Evolutionary conservation across 1,140 invertebrate genomes (phyloP).

Genomic region (Atta colombica): DNA sequence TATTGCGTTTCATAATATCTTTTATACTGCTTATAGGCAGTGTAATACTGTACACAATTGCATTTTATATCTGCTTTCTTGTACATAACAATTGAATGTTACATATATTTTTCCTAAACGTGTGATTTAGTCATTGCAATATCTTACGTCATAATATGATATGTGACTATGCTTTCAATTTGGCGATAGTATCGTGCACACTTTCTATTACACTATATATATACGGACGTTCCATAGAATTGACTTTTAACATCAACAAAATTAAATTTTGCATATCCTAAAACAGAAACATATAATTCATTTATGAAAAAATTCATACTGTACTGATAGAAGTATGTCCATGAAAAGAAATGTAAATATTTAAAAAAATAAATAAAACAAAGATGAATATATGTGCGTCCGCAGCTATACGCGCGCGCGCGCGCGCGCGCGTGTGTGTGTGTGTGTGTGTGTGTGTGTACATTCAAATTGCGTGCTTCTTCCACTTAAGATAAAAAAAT

Average conservation of each 20-base stretch:
- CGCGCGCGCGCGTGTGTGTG: no score
- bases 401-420: no score
- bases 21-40: not conserved
- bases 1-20: not conserved
- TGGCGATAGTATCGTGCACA: constrained; percentile 87
- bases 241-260: constrained; percentile 90
- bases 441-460: no score
- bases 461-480: no score
- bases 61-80: not conserved
- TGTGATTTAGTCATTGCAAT: not conserved
- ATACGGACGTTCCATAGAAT: constrained; percentile 92
- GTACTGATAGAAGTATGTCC: not conserved
- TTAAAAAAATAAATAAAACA: no score
- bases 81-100: not conserved
- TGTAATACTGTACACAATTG: not conserved
- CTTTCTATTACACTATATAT: constrained; percentile 90
- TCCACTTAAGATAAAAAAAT: no score
- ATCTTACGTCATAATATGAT: not conserved
- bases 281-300: constrained; percentile 72
- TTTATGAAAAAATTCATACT: not conserved
- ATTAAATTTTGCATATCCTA: constrained; percentile 91
- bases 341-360: no score
- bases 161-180: constrained; percentile 85
- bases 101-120: not conserved
- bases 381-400: no score